These are phyloP conservation scores for Cercocebus atys DNA, from an alignment of 2,113 vertebrate genomes.

Conservation along the genomic window DNA sequence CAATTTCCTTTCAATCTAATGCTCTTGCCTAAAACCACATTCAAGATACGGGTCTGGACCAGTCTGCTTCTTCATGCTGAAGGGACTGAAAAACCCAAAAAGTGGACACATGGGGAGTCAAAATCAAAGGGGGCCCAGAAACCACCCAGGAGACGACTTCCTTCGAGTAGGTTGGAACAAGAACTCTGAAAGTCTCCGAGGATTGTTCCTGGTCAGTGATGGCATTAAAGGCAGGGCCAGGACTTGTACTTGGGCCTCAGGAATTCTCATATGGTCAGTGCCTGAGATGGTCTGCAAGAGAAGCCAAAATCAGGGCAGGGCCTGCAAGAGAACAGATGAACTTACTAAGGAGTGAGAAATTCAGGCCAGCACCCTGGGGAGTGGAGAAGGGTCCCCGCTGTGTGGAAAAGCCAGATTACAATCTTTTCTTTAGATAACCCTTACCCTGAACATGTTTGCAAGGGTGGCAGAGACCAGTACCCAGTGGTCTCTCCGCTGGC, in stretches of 20 bases:
- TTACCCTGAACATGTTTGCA: fast-evolving
- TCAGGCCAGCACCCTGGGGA: fast-evolving
- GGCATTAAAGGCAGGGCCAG: fast-evolving
- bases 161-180: fast-evolving
- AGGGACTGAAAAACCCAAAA: fast-evolving
- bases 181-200: no score
- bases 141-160: fast-evolving
- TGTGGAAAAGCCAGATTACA: fast-evolving
- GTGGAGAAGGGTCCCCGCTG: fast-evolving
- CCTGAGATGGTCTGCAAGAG: background rate
- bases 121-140: background rate
- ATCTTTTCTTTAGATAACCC: background rate
- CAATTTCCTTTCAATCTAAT: background rate
- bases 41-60: background rate
- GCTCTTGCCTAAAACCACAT: background rate
- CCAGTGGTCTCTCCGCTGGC: fast-evolving
- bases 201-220: fast-evolving
- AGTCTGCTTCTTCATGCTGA: background rate
- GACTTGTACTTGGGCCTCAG: fast-evolving
- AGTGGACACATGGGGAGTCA: fast-evolving
- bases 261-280: fast-evolving
- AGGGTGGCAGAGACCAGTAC: background rate
- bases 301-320: background rate
- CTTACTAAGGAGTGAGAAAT: fast-evolving
- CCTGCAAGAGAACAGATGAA: fast-evolving